Percentiles rank a stretch among this genome's conserved stretches.
Conservation (phyloP, 2,113 vertebrate species). For the Sisor rabdophorus region DNA sequence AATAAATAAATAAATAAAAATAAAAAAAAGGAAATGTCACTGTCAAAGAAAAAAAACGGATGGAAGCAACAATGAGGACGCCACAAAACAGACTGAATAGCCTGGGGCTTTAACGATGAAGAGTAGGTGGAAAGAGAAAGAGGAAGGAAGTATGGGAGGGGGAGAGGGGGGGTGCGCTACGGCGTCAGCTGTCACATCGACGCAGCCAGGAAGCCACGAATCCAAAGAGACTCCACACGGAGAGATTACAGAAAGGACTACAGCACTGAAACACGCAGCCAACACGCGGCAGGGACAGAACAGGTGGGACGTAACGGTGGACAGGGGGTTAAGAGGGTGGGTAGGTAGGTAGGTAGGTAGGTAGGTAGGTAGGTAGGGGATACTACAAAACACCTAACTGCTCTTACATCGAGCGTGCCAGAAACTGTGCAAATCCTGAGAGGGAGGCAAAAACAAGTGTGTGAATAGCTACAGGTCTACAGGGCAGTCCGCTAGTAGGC, state of each 20-base stretch:
- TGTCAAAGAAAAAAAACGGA: slow-evolving; percentile 42
- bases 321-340: slow-evolving; percentile 3
- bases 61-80: slow-evolving; percentile 61
- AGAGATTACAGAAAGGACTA: slow-evolving; percentile 57
- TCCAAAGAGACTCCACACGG: slow-evolving; percentile 40
- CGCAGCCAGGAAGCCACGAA: slow-evolving; percentile 62
- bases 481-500: neutral
- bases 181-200: slow-evolving; percentile 55
- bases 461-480: slow-evolving; percentile 47
- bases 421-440: slow-evolving; percentile 78
- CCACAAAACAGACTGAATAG: slow-evolving; percentile 62
- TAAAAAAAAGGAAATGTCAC: slow-evolving; percentile 18
- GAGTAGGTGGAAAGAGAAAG: slow-evolving; percentile 9
- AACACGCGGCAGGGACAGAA: slow-evolving; percentile 50
- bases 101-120: slow-evolving; percentile 46
- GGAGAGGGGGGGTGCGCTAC: slow-evolving; percentile 31
- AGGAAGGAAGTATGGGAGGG: neutral
- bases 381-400: slow-evolving; percentile 59
- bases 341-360: too few species aligned
- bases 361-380: slow-evolving; percentile 5
- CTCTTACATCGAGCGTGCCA: slow-evolving; percentile 71
- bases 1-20: slow-evolving; percentile 50
- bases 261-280: slow-evolving; percentile 63
- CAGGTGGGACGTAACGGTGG: neutral
- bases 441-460: slow-evolving; percentile 52